phyloP scores from a whole-genome alignment of 1,140 invertebrate genomes.

The Drosophila obscura region DNA sequence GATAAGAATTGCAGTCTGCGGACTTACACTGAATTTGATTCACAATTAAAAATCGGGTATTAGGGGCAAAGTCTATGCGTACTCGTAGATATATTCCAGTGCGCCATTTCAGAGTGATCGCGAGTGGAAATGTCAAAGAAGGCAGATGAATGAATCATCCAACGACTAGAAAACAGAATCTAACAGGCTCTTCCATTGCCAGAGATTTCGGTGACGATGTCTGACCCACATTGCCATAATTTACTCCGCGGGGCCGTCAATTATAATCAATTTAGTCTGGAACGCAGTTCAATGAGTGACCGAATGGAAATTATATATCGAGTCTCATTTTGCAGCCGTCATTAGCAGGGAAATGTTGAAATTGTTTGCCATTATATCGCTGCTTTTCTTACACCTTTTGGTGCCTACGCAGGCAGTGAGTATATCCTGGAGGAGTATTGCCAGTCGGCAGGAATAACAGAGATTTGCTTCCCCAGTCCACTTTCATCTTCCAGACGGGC shows the following conservation, averaged over 20 bases:
- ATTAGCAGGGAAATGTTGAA: constrained; percentile 35
- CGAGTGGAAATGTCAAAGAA: too few species aligned
- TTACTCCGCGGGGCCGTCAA: neutral
- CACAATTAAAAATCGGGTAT: too few species aligned
- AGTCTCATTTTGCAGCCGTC: constrained; percentile 21
- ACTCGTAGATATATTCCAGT: too few species aligned
- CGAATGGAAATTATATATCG: neutral
- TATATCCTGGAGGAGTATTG: neutral
- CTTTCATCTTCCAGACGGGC: constrained; percentile 47
- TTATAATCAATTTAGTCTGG: constrained; percentile 35
- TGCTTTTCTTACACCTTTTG: constrained; percentile 12
- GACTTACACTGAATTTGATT: too few species aligned
- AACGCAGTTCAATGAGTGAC: neutral
- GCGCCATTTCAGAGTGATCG: too few species aligned
- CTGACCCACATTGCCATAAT: constrained; percentile 6
- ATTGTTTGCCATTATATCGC: neutral
- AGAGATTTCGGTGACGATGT: neutral
- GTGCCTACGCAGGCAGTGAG: constrained; percentile 36
- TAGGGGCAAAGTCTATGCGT: too few species aligned
- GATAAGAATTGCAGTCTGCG: too few species aligned
- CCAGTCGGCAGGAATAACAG: too few species aligned
- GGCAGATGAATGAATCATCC: too few species aligned
- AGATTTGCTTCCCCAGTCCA: constrained; percentile 18
- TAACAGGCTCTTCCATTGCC: too few species aligned
- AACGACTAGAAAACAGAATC: too few species aligned